A percentile compares a stretch with the other conserved stretches of the same genome.
Evolutionary conservation across 2,797 vertebrate species (phyloP).

Genomic region (Setipinna tenuifilis): DNA sequence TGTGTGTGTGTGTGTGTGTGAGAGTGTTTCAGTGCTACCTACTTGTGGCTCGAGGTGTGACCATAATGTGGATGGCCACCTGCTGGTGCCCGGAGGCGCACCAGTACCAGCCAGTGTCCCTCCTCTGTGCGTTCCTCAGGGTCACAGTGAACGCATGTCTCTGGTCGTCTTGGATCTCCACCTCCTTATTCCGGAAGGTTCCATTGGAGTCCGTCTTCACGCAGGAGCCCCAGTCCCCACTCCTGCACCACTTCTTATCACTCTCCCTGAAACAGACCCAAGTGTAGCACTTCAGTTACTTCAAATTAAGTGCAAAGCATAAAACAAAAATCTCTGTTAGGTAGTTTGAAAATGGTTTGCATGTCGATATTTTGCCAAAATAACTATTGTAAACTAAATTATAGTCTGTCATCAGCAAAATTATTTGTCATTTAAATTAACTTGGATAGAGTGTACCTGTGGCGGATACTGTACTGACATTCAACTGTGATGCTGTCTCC

Average conservation of each 20-base stretch:
- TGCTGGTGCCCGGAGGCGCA: conserved; percentile 64
- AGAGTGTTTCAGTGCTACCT: conserved; percentile 46
- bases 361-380: not conserved
- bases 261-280: conserved; percentile 63
- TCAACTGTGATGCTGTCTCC: conserved; percentile 60
- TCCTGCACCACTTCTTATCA: conserved; percentile 77
- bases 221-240: conserved; percentile 69
- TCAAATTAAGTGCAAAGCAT: not conserved
- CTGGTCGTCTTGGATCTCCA: conserved; percentile 72
- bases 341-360: not conserved
- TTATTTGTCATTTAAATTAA: too few relatives aligned
- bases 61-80: conserved; percentile 57
- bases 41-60: conserved; percentile 62
- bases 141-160: conserved; percentile 65
- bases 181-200: conserved; percentile 58
- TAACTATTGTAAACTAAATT: too few relatives aligned
- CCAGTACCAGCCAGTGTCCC: conserved; percentile 73
- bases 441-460: conserved; percentile 57
- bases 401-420: not conserved
- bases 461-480: conserved; percentile 65
- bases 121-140: conserved; percentile 63
- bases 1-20: conserved; percentile 5
- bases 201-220: conserved; percentile 57
- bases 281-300: conserved; percentile 28
- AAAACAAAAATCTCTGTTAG: too few relatives aligned